Evolutionary conservation across 2,797 vertebrate genomes (phyloP).

Genomic region (Neosilurus hyrtlii): DNA sequence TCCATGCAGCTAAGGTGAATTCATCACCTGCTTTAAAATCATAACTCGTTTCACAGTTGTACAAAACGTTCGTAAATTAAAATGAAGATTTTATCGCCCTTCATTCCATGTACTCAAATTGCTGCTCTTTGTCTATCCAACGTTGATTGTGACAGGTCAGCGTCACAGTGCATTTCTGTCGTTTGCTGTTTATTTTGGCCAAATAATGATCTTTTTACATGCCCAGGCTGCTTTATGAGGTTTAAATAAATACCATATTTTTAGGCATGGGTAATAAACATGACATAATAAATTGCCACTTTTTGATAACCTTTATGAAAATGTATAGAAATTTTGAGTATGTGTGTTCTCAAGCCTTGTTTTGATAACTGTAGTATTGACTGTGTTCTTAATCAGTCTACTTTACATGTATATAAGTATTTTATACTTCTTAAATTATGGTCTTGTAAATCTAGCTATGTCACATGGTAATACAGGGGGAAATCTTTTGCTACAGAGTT

Average conservation of each 20-base stretch:
- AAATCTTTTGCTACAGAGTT: too few relatives aligned
- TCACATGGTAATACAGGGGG: too few relatives aligned
- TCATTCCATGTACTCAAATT: neutral
- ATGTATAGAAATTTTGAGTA: neutral
- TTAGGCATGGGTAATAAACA: neutral
- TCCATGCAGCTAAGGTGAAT: neutral
- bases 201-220: neutral
- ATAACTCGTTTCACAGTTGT: neutral
- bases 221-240: too few relatives aligned
- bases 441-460: neutral
- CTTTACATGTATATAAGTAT: neutral
- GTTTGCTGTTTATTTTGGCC: neutral
- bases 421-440: neutral
- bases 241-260: neutral
- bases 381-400: too few relatives aligned
- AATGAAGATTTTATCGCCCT: neutral
- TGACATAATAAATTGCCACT: neutral
- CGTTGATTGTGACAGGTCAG: neutral
- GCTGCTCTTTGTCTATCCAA: neutral
- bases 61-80: neutral
- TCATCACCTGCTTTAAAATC: neutral
- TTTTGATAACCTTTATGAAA: neutral
- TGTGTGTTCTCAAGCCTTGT: neutral
- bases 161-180: neutral
- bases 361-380: neutral